Conservation (phyloP, 1,140 invertebrate species). For the Gerris buenoi region DNA sequence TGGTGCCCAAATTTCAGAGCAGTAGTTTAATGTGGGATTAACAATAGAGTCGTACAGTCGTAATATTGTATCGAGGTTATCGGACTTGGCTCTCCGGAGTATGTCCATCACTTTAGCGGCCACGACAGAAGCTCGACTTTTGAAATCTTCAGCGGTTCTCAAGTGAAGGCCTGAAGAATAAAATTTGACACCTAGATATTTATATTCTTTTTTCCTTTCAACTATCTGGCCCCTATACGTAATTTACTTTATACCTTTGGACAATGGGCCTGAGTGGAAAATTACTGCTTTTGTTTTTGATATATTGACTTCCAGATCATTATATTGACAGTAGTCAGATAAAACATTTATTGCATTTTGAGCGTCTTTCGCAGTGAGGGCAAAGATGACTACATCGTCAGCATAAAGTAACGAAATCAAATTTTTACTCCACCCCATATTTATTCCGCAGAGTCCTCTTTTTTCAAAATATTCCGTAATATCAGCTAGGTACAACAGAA, state of each 20-base stretch:
- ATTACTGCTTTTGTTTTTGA: background rate
- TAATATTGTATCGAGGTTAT: background rate
- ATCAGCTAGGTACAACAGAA: background rate
- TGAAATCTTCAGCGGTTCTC: background rate
- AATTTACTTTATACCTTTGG: background rate
- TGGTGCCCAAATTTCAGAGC: background rate
- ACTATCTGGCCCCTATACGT: background rate
- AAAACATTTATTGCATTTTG: background rate
- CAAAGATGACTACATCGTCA: background rate
- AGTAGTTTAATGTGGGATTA: background rate
- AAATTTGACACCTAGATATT: background rate
- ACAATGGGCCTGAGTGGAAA: background rate
- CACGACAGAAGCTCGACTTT: background rate
- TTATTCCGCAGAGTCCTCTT: background rate
- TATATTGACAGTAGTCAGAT: background rate
- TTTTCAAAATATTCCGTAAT: background rate
- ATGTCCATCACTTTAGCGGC: background rate
- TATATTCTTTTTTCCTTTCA: background rate
- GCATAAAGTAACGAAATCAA: background rate
- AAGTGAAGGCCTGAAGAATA: background rate
- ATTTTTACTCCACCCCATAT: background rate
- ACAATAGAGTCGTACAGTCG: background rate
- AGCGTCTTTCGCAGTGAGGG: no score
- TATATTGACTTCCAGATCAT: background rate
- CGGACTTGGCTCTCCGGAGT: background rate